phyloP scores from a whole-genome alignment of 1,140 invertebrate genomes.

The Prorops nasuta region DNA sequence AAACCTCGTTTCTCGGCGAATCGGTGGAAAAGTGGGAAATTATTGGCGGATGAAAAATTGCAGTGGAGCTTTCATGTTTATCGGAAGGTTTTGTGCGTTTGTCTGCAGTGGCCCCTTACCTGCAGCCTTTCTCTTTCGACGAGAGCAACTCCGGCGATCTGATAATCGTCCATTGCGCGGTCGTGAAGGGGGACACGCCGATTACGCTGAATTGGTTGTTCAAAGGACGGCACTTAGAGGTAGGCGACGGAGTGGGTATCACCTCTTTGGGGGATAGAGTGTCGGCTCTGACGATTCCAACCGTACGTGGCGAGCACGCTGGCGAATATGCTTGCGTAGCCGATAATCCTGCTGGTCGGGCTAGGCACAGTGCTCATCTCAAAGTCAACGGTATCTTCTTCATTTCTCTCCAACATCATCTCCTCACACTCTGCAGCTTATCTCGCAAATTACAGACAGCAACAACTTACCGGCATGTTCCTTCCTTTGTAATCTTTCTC shows the following conservation, averaged over 20 bases:
- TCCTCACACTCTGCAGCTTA: too few species aligned
- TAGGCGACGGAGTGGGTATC: conserved; percentile 59
- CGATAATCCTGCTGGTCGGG: conserved; percentile 65
- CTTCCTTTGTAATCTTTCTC: neutral
- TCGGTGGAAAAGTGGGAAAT: too few species aligned
- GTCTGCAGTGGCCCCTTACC: conserved; percentile 50
- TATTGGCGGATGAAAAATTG: too few species aligned
- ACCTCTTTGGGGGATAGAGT: conserved; percentile 60
- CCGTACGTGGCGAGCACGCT: conserved; percentile 58
- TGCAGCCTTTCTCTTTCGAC: conserved; percentile 53
- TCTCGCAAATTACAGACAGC: too few species aligned
- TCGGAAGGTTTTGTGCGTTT: too few species aligned
- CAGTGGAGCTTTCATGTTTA: too few species aligned
- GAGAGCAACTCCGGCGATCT: conserved; percentile 60
- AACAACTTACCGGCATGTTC: conserved; percentile 12
- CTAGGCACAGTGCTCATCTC: conserved; percentile 61
- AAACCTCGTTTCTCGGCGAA: too few species aligned
- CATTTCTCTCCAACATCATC: too few species aligned
- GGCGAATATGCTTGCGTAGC: conserved; percentile 77
- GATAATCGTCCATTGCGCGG: conserved; percentile 67
- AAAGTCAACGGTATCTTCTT: conserved; percentile 62
- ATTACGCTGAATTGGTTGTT: conserved; percentile 69
- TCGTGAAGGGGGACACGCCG: conserved; percentile 72
- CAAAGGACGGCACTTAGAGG: conserved; percentile 51
- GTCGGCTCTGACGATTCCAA: conserved; percentile 55